A percentile compares a stretch with the other conserved stretches of the same genome.
Evolutionary conservation across 2,797 vertebrate species (phyloP).

Genomic region (Florisuga fusca): DNA sequence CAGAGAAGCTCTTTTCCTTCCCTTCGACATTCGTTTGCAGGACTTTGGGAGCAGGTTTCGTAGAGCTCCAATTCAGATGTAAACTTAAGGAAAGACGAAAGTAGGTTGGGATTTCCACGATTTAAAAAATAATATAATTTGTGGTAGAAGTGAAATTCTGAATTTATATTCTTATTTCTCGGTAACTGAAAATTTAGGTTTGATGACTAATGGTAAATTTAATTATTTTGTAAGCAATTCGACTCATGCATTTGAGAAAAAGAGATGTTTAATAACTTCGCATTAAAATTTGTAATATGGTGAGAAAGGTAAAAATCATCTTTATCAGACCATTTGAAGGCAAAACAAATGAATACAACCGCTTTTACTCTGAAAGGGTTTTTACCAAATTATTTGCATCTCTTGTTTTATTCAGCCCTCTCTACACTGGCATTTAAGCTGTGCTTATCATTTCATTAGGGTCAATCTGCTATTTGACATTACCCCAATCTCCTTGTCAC

Average conservation of each 20-base stretch:
- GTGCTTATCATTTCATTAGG: conserved; percentile 54
- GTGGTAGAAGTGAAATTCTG: not conserved
- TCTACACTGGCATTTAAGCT: conserved; percentile 22
- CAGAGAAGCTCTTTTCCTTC: not conserved
- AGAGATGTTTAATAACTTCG: not conserved
- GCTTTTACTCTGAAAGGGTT: not conserved
- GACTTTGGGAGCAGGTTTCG: not conserved
- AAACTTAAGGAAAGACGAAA: not conserved
- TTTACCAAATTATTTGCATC: conserved; percentile 6
- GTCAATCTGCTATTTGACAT: conserved; percentile 58
- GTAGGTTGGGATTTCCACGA: not conserved
- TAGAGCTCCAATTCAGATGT: not conserved
- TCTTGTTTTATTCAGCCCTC: not conserved
- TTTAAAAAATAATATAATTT: not conserved
- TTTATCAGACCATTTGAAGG: not conserved
- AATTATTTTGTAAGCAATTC: not conserved
- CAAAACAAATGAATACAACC: not conserved
- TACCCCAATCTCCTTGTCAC: conserved; percentile 33
- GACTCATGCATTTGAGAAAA: not conserved
- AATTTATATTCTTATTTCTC: not conserved
- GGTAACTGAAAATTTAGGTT: not conserved
- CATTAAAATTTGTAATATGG: not conserved
- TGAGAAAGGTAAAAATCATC: not conserved
- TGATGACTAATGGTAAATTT: not conserved
- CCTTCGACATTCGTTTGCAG: not conserved